Base-by-base conservation (phyloP, 1,140 invertebrate species). In the Drosophila mauritiana region DNA sequence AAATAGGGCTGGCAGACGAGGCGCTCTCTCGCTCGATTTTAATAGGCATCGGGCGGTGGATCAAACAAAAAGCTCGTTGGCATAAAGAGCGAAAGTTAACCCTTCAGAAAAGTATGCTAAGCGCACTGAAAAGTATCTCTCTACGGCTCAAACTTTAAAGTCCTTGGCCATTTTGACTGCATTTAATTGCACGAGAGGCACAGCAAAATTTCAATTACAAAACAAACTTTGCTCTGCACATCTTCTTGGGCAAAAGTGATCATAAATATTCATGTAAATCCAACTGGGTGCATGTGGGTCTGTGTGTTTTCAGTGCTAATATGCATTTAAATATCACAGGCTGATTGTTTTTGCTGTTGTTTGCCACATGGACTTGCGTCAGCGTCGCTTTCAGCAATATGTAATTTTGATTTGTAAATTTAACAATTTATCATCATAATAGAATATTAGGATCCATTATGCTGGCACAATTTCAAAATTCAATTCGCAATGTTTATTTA, bases 351-450 rank as follows among this genome's bases (percentile, higher is more conserved):
- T 80, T 73, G 75, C 45, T 53, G 52, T 77, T 73, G 78, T 74
- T 82, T 49, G 55, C 43, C 61, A 11, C 51, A 20, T 46, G 52
- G 52, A 63, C 59, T 67, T 70, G 17, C 64, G 39, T 25, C 45
- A 15, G 12, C 36, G 7, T 22, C 42, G 39, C 61, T 72, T 59
- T 53, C 46, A 37, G 39, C 75, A 79, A 79, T 88, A 65, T 82
- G 75, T 73, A 86, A 88, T 88, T 86, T 79, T 76, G 83, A 86
- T 88, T 86, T 59, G 79, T 78, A 88, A 86, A 86, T 83, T 86
- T 79, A 86, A 79, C 83, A 86, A 86, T 86, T 88, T 86, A 59
- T 55, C 84, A 83, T 79, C 70, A 73, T 89, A 86, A 86, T 88
- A 63, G 63, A 85, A 80, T 78, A 84, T 80, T 78, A 81, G 70